Percentiles rank a stretch among this genome's conserved stretches.
phyloP scores from a whole-genome alignment of 2,888 invertebrate species.

The Gari tellinella region DNA sequence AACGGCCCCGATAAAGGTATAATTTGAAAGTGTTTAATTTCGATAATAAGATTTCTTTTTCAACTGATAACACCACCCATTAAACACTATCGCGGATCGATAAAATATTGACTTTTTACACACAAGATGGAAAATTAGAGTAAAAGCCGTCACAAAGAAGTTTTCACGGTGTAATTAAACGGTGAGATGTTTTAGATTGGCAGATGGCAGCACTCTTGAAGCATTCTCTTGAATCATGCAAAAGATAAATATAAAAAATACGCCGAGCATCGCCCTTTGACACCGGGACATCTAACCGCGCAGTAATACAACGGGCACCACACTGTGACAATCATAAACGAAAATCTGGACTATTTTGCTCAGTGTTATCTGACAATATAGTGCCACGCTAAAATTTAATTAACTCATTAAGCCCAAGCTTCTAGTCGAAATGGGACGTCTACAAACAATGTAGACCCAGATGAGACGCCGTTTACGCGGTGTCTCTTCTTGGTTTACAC shows the following conservation, averaged over 20 bases:
- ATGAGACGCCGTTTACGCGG: no score
- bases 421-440: no score
- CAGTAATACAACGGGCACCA: no score
- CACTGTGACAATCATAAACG: no score
- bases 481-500: no score
- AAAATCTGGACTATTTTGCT: no score
- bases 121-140: constrained; percentile 43
- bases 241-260: constrained; percentile 36
- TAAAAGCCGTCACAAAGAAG: constrained; percentile 48
- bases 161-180: constrained; percentile 47
- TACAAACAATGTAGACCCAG: no score
- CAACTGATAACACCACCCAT: constrained; percentile 30
- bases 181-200: constrained; percentile 29
- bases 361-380: no score
- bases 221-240: constrained; percentile 26
- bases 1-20: constrained; percentile 24
- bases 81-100: constrained; percentile 43
- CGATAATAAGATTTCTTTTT: constrained; percentile 37
- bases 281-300: no score
- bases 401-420: no score
- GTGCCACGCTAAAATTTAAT: no score
- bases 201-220: constrained; percentile 31
- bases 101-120: constrained; percentile 47
- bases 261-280: no score
- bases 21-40: constrained; percentile 51